Base-by-base conservation (phyloP, 2,113 vertebrate species). In the Eurypyga helias region DNA sequence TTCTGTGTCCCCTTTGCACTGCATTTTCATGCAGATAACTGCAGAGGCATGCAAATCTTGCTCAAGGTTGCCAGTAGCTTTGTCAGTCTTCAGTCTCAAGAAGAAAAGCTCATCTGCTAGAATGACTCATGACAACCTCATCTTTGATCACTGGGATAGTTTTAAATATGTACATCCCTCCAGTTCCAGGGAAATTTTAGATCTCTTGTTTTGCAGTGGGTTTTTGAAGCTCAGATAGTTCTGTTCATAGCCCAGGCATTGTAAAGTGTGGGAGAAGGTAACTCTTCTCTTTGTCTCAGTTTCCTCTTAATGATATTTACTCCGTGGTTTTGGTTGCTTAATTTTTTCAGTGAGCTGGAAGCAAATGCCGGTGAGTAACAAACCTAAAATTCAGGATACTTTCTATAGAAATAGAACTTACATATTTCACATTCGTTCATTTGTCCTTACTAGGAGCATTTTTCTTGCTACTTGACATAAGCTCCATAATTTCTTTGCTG, bases 1-100 rank as follows among this genome's bases (percentile, higher is more conserved):
- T 79, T 92, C 89, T 81, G n/a, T 87, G 91, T 97, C 83, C 86
- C 83, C 92, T 97, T 93, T 93, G 94, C 91, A 45, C 91, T 57
- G n/a, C 73, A 10, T 88, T 93, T 87, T 88, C 4, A 1, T 69
- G 76, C n/a, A 49, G 91, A 89, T 84, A 84, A 92, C 80, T 72
- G 66, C 66, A 89, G 76, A 89, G 73, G 41, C 52, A 89, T 91
- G 73, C 49, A 95, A 97, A 91, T 92, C 61, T 55, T 60, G 26
- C 61, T 78, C 43, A 78, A 71, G 80, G 79, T 95, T 97, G 92
- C 95, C 94, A 95, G 77, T 46, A 87, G 76, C 51, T 90, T 95
- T 95, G 64, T 94, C 80, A 93, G 72, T 60, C 65, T 82, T 92
- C 69, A 84, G 69, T 95, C 38, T 54, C 29, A n/a, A 82, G 73